A percentile compares a stretch with the other conserved stretches of the same genome.
phyloP scores from a whole-genome alignment of 2,113 vertebrate genomes.

The Coracopsis vasa region DNA sequence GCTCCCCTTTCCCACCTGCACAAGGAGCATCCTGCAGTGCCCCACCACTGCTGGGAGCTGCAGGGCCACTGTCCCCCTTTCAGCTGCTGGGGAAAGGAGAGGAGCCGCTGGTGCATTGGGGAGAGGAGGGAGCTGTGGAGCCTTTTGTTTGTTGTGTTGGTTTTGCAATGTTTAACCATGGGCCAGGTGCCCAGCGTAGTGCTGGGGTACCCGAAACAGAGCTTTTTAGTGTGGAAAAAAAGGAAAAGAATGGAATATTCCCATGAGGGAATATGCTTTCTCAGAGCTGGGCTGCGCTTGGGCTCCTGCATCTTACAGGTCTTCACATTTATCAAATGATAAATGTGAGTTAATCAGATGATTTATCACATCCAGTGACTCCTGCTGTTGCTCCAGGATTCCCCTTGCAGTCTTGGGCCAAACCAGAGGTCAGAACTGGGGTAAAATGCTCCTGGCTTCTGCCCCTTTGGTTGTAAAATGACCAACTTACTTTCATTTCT shows the following conservation, averaged over 20 bases:
- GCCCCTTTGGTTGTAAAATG: not conserved
- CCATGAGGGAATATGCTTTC: not conserved
- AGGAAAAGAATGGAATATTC: not conserved
- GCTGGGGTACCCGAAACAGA: not conserved
- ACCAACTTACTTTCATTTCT: not conserved
- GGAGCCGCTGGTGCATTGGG: fast-evolving
- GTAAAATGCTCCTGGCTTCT: not conserved
- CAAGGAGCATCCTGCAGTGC: not conserved
- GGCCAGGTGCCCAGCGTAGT: not conserved
- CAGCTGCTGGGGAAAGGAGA: not conserved
- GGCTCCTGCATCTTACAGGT: not conserved
- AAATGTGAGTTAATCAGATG: not conserved
- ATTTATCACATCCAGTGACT: not conserved
- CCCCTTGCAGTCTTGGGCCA: not conserved
- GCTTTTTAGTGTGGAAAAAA: not conserved
- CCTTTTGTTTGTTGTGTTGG: not conserved
- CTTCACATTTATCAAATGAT: not conserved
- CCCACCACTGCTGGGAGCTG: not conserved
- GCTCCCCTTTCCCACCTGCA: not conserved
- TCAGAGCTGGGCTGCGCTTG: not conserved
- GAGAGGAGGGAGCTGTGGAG: not conserved
- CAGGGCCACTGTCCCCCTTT: not conserved
- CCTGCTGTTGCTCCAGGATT: slow-evolving; percentile 6
- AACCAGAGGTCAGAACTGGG: not conserved
- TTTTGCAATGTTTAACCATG: not conserved